Evolutionary conservation across 2,797 vertebrate species (phyloP).

Genomic region (Petrocephalus schoutedeni): DNA sequence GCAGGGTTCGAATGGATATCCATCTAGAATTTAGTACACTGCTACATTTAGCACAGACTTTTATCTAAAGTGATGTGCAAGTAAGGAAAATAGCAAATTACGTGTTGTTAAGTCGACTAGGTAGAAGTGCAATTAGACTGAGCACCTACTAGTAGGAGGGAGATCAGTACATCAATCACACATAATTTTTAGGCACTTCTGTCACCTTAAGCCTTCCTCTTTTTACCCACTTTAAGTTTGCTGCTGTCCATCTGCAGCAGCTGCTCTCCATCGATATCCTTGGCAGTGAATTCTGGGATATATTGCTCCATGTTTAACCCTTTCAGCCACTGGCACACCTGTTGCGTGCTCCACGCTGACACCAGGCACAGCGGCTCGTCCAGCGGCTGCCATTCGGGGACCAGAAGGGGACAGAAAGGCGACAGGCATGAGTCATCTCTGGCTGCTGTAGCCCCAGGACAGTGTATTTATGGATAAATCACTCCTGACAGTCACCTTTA

Average conservation of each 20-base stretch:
- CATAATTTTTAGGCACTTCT: background rate
- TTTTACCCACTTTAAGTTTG: slow-evolving; percentile 71
- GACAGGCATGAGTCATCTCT: background rate
- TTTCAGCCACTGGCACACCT: slow-evolving; percentile 81
- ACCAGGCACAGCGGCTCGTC: slow-evolving; percentile 65
- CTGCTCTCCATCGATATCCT: slow-evolving; percentile 67
- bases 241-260: slow-evolving; percentile 72
- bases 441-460: background rate
- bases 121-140: background rate
- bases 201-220: background rate
- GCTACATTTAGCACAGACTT: background rate
- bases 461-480: background rate
- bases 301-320: slow-evolving; percentile 78
- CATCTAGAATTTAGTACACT: background rate
- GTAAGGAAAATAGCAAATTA: background rate
- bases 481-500: background rate
- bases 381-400: slow-evolving; percentile 56
- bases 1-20: background rate
- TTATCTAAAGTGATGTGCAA: background rate
- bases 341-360: slow-evolving; percentile 73
- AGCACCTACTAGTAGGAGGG: background rate
- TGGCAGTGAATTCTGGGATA: slow-evolving; percentile 61
- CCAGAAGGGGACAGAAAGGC: background rate
- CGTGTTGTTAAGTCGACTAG: background rate
- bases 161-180: background rate